Evolutionary conservation across 2,888 invertebrate species (phyloP).

Genomic region (Metalampra italica): DNA sequence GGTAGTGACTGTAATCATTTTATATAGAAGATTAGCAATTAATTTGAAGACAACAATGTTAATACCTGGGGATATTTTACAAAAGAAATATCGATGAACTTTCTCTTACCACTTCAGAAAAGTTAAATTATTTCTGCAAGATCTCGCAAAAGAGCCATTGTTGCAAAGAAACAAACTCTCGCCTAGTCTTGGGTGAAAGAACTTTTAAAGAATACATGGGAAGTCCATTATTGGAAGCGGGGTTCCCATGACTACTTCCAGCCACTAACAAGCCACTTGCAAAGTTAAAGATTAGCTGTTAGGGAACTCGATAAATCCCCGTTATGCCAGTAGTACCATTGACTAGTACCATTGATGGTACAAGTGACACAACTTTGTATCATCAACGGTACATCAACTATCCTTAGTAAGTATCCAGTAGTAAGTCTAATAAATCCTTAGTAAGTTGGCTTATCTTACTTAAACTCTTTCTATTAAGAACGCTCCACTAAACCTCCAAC

Average conservation of each 20-base stretch:
- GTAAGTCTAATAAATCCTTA: no score
- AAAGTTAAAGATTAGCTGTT: slow-evolving; percentile 10
- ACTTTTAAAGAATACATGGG: slow-evolving; percentile 37
- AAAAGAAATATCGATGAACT: no score
- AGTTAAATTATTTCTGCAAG: neutral
- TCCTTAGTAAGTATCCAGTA: no score
- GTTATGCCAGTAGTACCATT: neutral
- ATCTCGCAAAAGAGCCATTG: slow-evolving; percentile 3
- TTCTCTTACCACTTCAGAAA: no score
- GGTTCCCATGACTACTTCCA: slow-evolving; percentile 11
- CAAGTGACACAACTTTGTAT: no score
- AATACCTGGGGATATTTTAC: neutral
- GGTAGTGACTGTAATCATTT: neutral
- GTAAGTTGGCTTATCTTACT: no score
- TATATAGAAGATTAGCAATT: neutral
- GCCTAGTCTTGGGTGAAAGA: slow-evolving; percentile 12
- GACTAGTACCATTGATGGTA: no score
- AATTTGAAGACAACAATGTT: neutral
- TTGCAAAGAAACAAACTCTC: neutral
- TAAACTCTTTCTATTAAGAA: neutral
- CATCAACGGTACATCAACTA: no score
- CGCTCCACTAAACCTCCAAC: neutral
- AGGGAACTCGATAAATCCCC: neutral
- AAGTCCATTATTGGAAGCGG: slow-evolving; percentile 41
- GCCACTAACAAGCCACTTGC: slow-evolving; percentile 20